Conservation (phyloP, 2,113 vertebrate species). For the Stigmatopora argus region DNA sequence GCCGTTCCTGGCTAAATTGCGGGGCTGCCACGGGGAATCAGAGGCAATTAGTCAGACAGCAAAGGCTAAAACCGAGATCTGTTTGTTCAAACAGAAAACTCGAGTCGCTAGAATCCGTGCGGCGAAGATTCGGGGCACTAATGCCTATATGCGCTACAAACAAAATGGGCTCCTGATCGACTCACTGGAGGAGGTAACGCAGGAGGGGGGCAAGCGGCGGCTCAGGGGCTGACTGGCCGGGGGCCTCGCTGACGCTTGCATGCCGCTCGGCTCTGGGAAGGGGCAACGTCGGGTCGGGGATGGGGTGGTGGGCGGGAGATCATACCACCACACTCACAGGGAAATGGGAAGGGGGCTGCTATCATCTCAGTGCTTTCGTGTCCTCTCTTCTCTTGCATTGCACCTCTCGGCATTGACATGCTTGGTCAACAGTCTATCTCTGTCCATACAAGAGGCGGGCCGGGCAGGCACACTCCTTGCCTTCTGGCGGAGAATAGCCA, state of each 20-base stretch:
- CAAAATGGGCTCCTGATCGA: conserved; percentile 88
- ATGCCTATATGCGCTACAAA: conserved; percentile 97
- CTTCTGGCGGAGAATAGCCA: conserved; percentile 51
- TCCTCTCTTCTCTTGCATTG: conserved; percentile 52
- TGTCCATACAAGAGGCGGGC: conserved; percentile 53
- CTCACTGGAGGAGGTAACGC: conserved; percentile 84
- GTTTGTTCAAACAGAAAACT: conserved; percentile 87
- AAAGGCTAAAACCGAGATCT: conserved; percentile 71
- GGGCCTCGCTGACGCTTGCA: conserved; percentile 61
- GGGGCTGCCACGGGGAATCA: conserved; percentile 41
- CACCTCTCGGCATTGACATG: conserved; percentile 58
- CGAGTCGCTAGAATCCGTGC: conserved; percentile 91
- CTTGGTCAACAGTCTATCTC: conserved; percentile 46
- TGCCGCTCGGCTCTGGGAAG: conserved; percentile 55
- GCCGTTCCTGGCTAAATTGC: conserved; percentile 42
- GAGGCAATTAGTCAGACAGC: conserved; percentile 57
- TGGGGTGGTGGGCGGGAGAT: conserved; percentile 14
- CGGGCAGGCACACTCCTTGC: conserved; percentile 34
- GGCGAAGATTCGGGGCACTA: conserved; percentile 90
- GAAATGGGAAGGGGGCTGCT: conserved; percentile 25
- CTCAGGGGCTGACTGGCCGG: conserved; percentile 24
- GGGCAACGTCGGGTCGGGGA: not conserved
- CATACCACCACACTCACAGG: conserved; percentile 46
- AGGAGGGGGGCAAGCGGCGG: conserved; percentile 33
- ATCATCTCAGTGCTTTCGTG: conserved; percentile 62